phyloP scores from a whole-genome alignment of 2,888 invertebrate genomes.

The Reticulitermes lucifugus region DNA sequence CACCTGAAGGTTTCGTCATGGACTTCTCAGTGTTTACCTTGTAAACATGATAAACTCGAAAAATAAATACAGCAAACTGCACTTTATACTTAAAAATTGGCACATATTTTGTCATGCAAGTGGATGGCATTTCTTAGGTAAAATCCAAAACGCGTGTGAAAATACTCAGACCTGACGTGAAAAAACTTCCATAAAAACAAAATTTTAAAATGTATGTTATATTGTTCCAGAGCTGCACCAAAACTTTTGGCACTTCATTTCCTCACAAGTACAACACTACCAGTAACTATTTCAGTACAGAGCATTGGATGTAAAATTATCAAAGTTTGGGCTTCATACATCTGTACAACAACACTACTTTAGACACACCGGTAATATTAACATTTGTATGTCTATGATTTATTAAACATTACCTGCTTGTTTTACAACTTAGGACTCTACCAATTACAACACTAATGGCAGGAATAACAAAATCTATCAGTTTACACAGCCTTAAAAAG shows the following conservation, averaged over 20 bases:
- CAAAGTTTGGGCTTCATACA: conserved; percentile 5
- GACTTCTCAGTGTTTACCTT: conserved; percentile 40
- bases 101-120: conserved; percentile 43
- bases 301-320: conserved; percentile 4
- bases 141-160: conserved; percentile 18
- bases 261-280: background rate
- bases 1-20: conserved; percentile 40
- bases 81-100: conserved; percentile 44
- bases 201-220: background rate
- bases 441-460: background rate
- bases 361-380: background rate
- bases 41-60: conserved; percentile 45
- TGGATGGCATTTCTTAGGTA: conserved; percentile 48
- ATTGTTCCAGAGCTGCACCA: conserved; percentile 6
- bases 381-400: background rate
- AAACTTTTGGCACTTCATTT: conserved; percentile 19
- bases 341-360: background rate
- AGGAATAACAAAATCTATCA: background rate
- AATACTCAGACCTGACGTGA: background rate
- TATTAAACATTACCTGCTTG: conserved; percentile 3
- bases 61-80: conserved; percentile 48
- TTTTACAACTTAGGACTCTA: conserved; percentile 1
- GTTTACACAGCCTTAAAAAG: conserved; percentile 13
- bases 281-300: conserved; percentile 23
- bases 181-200: background rate